These are phyloP conservation scores for Chloroceryle inda DNA, from an alignment of 2,797 vertebrate species.

Conservation along the genomic window DNA sequence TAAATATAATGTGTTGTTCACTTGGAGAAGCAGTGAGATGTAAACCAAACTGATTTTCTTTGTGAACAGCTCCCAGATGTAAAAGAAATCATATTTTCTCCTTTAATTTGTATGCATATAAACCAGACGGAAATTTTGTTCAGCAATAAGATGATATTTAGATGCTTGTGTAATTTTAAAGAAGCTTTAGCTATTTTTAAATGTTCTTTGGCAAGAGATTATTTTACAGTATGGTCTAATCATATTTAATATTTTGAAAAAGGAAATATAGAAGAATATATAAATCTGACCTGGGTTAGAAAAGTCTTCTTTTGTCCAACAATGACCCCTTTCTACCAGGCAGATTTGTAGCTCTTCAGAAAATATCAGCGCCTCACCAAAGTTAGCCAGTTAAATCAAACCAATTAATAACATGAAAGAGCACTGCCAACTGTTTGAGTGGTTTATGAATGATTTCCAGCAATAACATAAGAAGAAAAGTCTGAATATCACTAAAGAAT, in stretches of 20 bases:
- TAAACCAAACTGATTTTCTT: background rate
- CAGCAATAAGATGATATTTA: background rate
- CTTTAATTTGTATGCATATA: background rate
- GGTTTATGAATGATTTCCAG: background rate
- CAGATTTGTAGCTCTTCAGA: background rate
- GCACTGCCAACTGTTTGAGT: background rate
- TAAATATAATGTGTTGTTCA: constrained; percentile 42
- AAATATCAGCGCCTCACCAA: background rate
- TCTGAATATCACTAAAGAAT: background rate
- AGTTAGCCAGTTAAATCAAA: background rate
- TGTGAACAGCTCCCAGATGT: background rate
- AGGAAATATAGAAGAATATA: background rate
- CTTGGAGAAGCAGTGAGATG: constrained; percentile 4
- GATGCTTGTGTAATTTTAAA: background rate
- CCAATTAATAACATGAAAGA: background rate
- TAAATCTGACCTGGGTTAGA: background rate
- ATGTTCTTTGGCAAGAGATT: constrained; percentile 1
- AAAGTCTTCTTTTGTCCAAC: background rate
- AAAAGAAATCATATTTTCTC: background rate
- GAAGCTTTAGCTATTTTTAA: background rate
- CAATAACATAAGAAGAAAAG: background rate
- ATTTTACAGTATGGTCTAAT: background rate
- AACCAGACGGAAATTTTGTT: background rate
- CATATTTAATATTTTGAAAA: background rate
- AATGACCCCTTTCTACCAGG: background rate